Base-by-base conservation (phyloP, 2,797 vertebrate species). In the Pitangus sulphuratus region DNA sequence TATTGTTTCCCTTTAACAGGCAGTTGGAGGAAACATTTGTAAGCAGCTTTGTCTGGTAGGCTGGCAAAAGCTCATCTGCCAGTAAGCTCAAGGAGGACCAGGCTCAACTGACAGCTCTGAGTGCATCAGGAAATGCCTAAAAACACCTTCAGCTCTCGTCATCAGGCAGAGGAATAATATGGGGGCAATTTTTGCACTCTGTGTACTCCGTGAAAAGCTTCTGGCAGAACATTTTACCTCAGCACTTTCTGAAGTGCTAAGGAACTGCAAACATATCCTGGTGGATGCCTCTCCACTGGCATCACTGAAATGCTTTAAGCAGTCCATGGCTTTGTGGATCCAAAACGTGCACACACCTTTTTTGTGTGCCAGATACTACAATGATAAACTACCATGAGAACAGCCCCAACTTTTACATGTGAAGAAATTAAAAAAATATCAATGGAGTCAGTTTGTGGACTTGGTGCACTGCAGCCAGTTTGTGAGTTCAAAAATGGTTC, bases 111-210 rank as follows among this genome's bases (percentile, higher is more conserved):
- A 40, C 56, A 70, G n/a, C 58, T 77, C 60, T 13, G 26, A 3
- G 14, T 58, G 28, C 31, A 54, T 2, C 44, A 66, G 35, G 28
- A 79, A 47, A 72, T 57, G 28, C 31, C 62, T 50, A 53, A 18
- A 6, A 56, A 13, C 3, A 33, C 48, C 61, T 80, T 18, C 45
- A 78, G 15, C 39, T 12, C 39, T 83, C 72, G 30, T 54, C 65
- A 21, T 1, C 30, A 44, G 25, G 48, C 40, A 84, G 17, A 39
- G 1, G 2, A 57, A 31, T 0, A 1, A 37, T 0, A 21, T 6
- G 35, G 12, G 22, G 48, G 30, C 31, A 60, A 28, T 31, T 48
- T 45, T 7, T 87, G 66, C 50, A 22, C 37, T 50, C 58, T 51
- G 28, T 16, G 21, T 33, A 30, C 60, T 66, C 35, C 61, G 12